phyloP scores from a whole-genome alignment of 2,797 vertebrate species.

The Syncerus caffer region DNA sequence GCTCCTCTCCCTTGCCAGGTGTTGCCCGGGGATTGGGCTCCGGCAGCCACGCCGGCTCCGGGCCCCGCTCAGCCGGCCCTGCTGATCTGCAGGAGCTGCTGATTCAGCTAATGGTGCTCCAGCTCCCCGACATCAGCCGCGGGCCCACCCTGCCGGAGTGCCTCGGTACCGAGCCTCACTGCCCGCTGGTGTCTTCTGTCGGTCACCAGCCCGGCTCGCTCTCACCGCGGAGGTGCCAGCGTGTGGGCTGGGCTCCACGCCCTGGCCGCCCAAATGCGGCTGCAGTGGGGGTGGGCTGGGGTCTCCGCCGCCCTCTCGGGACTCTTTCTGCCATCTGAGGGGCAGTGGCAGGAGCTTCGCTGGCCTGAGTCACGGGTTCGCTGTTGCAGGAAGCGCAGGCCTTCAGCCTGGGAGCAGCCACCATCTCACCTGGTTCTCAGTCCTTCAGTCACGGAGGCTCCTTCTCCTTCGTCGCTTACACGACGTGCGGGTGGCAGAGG shows the following conservation, averaged over 20 bases:
- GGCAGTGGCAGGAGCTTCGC: background rate
- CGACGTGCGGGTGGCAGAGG: background rate
- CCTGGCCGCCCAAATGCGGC: rapidly evolving
- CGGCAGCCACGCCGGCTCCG: background rate
- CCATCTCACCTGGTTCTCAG: too few relatives aligned
- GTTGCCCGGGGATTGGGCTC: background rate
- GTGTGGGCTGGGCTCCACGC: background rate
- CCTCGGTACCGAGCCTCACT: background rate
- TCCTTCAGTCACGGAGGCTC: rapidly evolving
- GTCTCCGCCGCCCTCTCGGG: background rate
- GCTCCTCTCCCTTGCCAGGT: background rate
- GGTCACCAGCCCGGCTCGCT: conserved; percentile 29
- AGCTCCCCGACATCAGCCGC: conserved; percentile 56
- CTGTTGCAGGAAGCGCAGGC: background rate
- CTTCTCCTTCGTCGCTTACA: rapidly evolving
- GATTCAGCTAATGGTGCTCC: conserved; percentile 65
- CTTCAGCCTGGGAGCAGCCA: background rate
- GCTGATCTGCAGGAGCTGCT: conserved; percentile 41
- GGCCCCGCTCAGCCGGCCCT: background rate
- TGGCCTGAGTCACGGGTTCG: background rate
- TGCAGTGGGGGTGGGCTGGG: rapidly evolving
- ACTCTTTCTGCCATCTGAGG: rapidly evolving
- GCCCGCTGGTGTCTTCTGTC: conserved; percentile 54
- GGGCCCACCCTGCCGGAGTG: background rate
- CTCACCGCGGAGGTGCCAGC: background rate